These are phyloP conservation scores for Sminthurinus aureus DNA, from an alignment of 2,888 invertebrate species.

Conservation along the genomic window DNA sequence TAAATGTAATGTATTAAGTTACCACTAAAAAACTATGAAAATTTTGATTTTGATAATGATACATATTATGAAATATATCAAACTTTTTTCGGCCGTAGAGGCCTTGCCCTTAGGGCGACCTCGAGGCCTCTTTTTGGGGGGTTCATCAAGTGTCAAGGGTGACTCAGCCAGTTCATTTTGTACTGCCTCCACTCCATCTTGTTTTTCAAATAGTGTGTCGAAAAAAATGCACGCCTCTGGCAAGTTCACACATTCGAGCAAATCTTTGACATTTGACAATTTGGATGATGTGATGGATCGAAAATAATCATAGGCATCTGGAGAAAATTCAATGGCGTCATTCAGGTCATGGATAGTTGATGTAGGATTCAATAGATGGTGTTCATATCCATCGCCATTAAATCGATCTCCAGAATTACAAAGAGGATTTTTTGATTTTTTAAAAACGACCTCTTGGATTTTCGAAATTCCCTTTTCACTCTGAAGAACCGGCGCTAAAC, in stretches of 20 bases:
- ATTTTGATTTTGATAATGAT: too few species aligned
- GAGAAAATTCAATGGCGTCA: neutral
- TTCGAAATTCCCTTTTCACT: neutral
- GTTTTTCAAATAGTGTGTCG: neutral
- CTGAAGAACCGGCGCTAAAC: neutral
- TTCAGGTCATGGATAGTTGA: neutral
- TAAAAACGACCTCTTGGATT: neutral
- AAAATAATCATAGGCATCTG: neutral
- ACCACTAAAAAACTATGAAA: too few species aligned
- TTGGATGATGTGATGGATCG: neutral
- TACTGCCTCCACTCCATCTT: neutral
- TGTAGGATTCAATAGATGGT: neutral
- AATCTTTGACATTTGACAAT: neutral
- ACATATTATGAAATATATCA: too few species aligned
- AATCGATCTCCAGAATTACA: neutral
- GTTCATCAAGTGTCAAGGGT: too few species aligned
- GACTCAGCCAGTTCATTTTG: too few species aligned
- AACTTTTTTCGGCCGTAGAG: too few species aligned
- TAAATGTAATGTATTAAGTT: too few species aligned
- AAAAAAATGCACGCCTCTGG: neutral
- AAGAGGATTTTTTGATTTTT: neutral
- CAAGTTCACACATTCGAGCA: slow-evolving; percentile 1
- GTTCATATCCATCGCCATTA: neutral
- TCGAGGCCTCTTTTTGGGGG: too few species aligned
- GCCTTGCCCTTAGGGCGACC: too few species aligned